Evolutionary conservation across 2,888 invertebrate genomes (phyloP).

Genomic region (Pollenia griseotomentosa): DNA sequence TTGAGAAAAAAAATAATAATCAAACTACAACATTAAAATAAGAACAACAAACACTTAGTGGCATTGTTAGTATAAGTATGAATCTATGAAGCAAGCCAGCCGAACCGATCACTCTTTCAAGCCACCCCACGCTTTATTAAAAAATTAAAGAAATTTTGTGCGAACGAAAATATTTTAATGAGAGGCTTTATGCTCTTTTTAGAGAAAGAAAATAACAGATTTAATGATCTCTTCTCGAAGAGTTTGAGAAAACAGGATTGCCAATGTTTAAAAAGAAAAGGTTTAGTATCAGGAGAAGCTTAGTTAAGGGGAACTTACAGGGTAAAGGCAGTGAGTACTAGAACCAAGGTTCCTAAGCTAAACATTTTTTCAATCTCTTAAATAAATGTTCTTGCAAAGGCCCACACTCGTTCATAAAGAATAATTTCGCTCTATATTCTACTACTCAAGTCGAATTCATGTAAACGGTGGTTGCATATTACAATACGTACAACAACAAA

Average conservation of each 20-base stretch:
- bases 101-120: constrained; percentile 14
- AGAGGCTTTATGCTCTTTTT: constrained; percentile 14
- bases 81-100: constrained; percentile 18
- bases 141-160: constrained; percentile 28
- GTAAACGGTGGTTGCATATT: too few relatives aligned
- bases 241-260: background rate
- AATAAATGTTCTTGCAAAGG: too few relatives aligned
- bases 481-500: too few relatives aligned
- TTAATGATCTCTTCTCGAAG: constrained; percentile 28
- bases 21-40: constrained; percentile 24
- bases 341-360: too few relatives aligned
- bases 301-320: too few relatives aligned
- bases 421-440: too few relatives aligned
- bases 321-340: too few relatives aligned
- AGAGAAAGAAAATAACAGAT: background rate
- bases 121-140: constrained; percentile 68
- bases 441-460: too few relatives aligned
- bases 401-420: too few relatives aligned
- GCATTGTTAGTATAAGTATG: background rate
- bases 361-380: too few relatives aligned
- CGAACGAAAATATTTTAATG: constrained; percentile 1
- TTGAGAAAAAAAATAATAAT: constrained; percentile 35
- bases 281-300: too few relatives aligned
- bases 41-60: constrained; percentile 14
- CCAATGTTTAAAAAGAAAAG: background rate